Evolutionary conservation across 2,113 vertebrate species (phyloP).

Genomic region (Mustelus asterias): DNA sequence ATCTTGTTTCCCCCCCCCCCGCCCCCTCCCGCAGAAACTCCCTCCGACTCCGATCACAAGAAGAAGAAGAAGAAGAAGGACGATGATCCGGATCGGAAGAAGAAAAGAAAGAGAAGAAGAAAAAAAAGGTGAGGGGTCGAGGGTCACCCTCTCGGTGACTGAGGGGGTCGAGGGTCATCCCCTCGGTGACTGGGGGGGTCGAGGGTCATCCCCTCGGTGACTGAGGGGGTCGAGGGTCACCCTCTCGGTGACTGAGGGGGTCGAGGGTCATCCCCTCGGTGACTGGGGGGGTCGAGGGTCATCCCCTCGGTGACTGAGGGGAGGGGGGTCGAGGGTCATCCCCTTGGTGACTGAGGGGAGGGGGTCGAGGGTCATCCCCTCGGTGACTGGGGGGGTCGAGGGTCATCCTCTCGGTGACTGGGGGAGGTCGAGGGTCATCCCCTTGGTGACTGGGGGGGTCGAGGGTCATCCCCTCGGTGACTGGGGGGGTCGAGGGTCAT

Average conservation of each 20-base stretch:
- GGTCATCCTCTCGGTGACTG: background rate
- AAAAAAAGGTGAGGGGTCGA: slow-evolving; percentile 76
- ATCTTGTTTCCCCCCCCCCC: background rate
- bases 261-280: no score
- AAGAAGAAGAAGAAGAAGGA: slow-evolving; percentile 99
- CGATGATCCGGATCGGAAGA: slow-evolving; percentile 88
- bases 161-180: no score
- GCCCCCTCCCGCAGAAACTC: slow-evolving; percentile 67
- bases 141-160: background rate
- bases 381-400: background rate
- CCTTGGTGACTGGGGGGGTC: no score
- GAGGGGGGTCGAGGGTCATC: no score
- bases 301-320: background rate
- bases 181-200: background rate
- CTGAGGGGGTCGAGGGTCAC: no score
- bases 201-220: no score
- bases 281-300: no score
- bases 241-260: no score
- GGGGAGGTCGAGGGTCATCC: background rate
- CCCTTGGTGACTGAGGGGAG: no score
- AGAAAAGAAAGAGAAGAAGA: slow-evolving; percentile 99
- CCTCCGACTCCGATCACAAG: slow-evolving; percentile 94
- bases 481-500: no score
- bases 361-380: background rate
- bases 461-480: no score